phyloP scores from a whole-genome alignment of 2,797 vertebrate species.

The Peromyscus nudipes region DNA sequence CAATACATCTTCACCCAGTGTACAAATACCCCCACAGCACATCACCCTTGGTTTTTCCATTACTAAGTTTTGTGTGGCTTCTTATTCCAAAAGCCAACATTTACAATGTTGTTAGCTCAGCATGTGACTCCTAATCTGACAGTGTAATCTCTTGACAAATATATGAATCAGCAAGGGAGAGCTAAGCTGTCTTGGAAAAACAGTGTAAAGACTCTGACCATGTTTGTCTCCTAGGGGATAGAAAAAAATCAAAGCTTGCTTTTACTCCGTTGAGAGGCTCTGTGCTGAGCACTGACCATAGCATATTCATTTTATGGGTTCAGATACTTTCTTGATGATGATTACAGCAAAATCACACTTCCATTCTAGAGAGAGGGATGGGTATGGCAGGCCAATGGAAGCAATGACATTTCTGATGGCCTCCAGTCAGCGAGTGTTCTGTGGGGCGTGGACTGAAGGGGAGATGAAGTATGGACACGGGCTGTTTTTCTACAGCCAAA shows the following conservation, averaged over 20 bases:
- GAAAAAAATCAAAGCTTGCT: neutral
- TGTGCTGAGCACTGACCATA: neutral
- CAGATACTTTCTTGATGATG: constrained; percentile 2
- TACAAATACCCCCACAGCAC: neutral
- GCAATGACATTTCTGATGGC: neutral
- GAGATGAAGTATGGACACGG: neutral
- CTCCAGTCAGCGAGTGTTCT: neutral
- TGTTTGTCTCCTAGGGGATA: neutral
- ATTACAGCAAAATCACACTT: constrained; percentile 18
- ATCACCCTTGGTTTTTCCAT: constrained; percentile 9
- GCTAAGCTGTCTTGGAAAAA: neutral
- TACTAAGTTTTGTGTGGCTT: constrained; percentile 37
- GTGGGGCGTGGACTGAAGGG: neutral
- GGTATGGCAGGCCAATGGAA: neutral
- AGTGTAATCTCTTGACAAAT: constrained; percentile 2
- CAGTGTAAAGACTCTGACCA: neutral
- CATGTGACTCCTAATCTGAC: constrained; percentile 17
- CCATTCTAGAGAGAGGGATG: neutral
- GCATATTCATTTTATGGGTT: neutral
- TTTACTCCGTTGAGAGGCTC: neutral
- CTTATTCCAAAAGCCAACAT: constrained; percentile 50
- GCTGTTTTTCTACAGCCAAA: constrained; percentile 13
- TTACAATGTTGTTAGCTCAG: constrained; percentile 26
- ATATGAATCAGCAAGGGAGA: neutral
- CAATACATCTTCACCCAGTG: neutral